Base-by-base conservation (phyloP, 1,140 invertebrate genomes). In the Melanaphis sacchari region DNA sequence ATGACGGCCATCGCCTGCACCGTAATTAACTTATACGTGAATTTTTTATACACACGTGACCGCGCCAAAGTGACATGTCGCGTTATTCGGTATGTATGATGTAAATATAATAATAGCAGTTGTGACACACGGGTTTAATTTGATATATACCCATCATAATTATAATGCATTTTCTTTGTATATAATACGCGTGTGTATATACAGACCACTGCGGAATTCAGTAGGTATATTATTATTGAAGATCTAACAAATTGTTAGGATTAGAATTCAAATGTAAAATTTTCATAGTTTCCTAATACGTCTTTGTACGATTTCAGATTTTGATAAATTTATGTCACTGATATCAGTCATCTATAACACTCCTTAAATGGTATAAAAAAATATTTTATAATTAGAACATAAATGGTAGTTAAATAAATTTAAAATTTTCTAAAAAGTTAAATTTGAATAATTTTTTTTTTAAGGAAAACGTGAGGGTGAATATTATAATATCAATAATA, bases 1-100 rank as follows among this genome's bases (percentile, higher is more conserved):
- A 88, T 46, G 84, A 52, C 87, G n/a, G 36, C 38, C 24, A 40
- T 54, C 52, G 40, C 31, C 43, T 15, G 59, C 4, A 6, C 87
- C 21, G 89, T 90, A 90, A 90, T 90, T 90, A 90, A 90, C 52
- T 90, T 41, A 54, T 59, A 54, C n/a, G 52, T 41, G 89, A 90
- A 90, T 54, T 90, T 90, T 90, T 90, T 41, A n/a, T n/a, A 21
- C 89, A 54, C 89, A 54, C 88, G 85, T 26, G 22, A 8, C 9
- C 38, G 82, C 36, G 89, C 2, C 4, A 66, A 66, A 59, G 89
- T 90, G 52, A 90, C 89, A 38, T 90, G 21, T 59, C 15, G 38
- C 52, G 88, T 59, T 41, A 76, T 76, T 76, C 59, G 59, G 31
- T 6, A 11, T n/a, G 59, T 76, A n/a, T 76, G 59, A 76, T 76